Evolutionary conservation across 2,888 invertebrate species (phyloP), one percentile per base, ranked within the genome.

Genomic region (Folsomia manolachei): DNA sequence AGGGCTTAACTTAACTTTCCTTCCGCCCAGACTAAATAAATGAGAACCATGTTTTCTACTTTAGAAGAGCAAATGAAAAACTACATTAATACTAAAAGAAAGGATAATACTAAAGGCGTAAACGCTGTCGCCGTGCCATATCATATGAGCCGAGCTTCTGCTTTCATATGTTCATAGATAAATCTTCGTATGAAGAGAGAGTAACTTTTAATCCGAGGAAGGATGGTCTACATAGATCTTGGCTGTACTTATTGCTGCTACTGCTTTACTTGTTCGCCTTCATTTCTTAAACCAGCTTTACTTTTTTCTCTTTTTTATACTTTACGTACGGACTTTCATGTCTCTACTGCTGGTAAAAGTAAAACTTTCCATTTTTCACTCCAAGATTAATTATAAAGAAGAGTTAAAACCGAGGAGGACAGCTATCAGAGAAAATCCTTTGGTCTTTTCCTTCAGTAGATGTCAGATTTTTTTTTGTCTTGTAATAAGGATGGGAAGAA

Each of bases 291-390:
- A 56, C 4, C 19, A 56, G 56, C 19, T 56, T 56, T 56, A 19
- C 56, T 56, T 21, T 21, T 56, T 51, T 9, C 9, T 51, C 18
- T 11, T 9, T 51, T 11, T 18, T 18, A 51, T 18, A 11, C 51
- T 51, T 51, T 51, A 18, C 51, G 9, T 11, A 51, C n/a, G 9
- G 51, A 21, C 56, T 56, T 56, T 4, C 9, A 9, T 7, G 18
- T 56, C 7, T 56, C 56, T 56, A 7, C 18, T 56, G 56, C 56
- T 67, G 67, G 19, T 21, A 63, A 74, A 74, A 74, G 72, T 76
- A 74, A 76, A 76, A 76, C 71, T 76, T 76, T 76, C 77, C 79
- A 77, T 79, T 78, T 78, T 79, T 79, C 72, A 75, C 69, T 73
- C 70, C 67, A 56, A 52, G 75, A 78, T 79, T 77, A 74, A 78